Percentiles rank a stretch among this genome's conserved stretches.
These are phyloP conservation scores for Cydia amplana DNA, from an alignment of 1,140 invertebrate species.

Conservation along the genomic window DNA sequence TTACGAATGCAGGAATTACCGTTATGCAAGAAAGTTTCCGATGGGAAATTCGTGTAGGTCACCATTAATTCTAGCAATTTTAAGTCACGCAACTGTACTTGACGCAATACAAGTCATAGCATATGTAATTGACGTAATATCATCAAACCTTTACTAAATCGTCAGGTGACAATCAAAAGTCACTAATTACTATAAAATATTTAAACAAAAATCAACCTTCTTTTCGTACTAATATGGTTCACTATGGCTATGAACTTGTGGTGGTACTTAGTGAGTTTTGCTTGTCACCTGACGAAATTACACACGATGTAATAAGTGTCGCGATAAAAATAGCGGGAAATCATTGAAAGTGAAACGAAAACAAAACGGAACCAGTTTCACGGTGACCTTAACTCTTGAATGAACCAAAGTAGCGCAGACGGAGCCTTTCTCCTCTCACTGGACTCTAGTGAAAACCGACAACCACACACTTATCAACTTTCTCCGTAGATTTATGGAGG, in stretches of 20 bases:
- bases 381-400: conserved; percentile 61
- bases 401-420: conserved; percentile 32
- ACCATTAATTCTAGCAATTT: conserved; percentile 18
- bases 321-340: conserved; percentile 28
- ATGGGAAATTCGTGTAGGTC: conserved; percentile 20
- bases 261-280: too few species aligned
- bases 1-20: not conserved
- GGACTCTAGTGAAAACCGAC: conserved; percentile 29
- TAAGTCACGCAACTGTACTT: conserved; percentile 26
- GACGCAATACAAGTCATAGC: conserved; percentile 6
- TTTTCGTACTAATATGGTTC: too few species aligned
- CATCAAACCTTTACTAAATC: conserved; percentile 24
- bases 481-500: not conserved
- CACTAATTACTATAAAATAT: too few species aligned
- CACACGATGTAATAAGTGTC: too few species aligned
- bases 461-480: conserved; percentile 23
- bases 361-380: conserved; percentile 50
- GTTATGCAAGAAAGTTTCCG: conserved; percentile 25
- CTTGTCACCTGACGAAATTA: too few species aligned
- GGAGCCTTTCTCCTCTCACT: conserved; percentile 59
- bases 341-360: conserved; percentile 58
- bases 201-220: too few species aligned
- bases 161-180: too few species aligned
- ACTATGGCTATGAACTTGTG: too few species aligned
- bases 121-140: conserved; percentile 18